A percentile compares a stretch with the other conserved stretches of the same genome.
phyloP scores from a whole-genome alignment of 2,888 invertebrate species.

The Neuroscelio doddi region DNA sequence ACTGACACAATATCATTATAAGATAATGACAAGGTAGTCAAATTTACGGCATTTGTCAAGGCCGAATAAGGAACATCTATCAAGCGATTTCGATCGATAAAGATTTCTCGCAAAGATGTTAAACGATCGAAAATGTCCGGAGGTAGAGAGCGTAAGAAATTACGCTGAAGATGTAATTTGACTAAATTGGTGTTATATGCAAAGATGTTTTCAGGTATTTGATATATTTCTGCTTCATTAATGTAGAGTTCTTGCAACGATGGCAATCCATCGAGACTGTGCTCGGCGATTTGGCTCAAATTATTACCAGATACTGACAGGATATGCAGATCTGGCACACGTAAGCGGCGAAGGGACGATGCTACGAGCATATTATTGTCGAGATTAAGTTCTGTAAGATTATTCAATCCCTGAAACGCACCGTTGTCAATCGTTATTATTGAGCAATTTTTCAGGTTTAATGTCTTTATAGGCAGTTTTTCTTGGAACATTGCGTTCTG shows the following conservation, averaged over 20 bases:
- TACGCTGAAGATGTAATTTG: slow-evolving; percentile 82
- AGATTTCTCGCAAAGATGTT: slow-evolving; percentile 83
- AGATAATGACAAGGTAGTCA: slow-evolving; percentile 82
- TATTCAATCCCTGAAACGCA: slow-evolving; percentile 82
- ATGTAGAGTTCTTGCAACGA: slow-evolving; percentile 83
- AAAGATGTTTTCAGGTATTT: slow-evolving; percentile 82
- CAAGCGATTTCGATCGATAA: slow-evolving; percentile 81
- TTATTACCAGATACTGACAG: slow-evolving; percentile 85
- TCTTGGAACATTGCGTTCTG: slow-evolving; percentile 84
- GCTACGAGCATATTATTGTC: slow-evolving; percentile 82
- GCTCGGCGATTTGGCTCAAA: slow-evolving; percentile 81
- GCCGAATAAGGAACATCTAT: slow-evolving; percentile 86
- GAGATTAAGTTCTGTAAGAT: slow-evolving; percentile 85
- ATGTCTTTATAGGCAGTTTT: slow-evolving; percentile 81
- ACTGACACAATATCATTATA: slow-evolving; percentile 80
- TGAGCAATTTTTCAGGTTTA: slow-evolving; percentile 85
- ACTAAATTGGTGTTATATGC: slow-evolving; percentile 84
- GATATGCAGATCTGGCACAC: slow-evolving; percentile 83
- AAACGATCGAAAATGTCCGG: slow-evolving; percentile 84
- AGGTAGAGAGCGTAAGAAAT: slow-evolving; percentile 79
- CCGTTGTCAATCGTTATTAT: slow-evolving; percentile 82
- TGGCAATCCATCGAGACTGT: slow-evolving; percentile 84
- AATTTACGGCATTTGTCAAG: slow-evolving; percentile 81
- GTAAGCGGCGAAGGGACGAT: slow-evolving; percentile 80
- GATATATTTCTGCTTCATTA: slow-evolving; percentile 80